These are phyloP conservation scores for Champsocephalus esox DNA, from an alignment of 2,797 vertebrate genomes.

Conservation along the genomic window DNA sequence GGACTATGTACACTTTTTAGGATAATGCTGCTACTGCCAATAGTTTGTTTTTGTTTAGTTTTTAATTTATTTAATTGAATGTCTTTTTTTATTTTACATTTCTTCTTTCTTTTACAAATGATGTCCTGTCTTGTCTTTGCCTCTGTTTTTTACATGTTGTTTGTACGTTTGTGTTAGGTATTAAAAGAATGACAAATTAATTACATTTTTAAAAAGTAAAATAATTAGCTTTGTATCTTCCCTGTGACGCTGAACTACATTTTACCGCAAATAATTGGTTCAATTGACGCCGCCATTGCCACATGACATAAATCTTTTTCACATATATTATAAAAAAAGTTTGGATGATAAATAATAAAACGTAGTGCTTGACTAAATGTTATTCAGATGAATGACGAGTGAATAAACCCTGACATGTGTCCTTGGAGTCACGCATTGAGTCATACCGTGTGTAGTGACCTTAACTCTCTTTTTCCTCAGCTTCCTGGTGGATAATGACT, in stretches of 20 bases:
- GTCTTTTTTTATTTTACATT: too few species aligned
- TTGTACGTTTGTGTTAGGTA: too few species aligned
- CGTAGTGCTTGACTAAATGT: neutral
- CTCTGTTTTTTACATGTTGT: too few species aligned
- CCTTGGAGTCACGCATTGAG: neutral
- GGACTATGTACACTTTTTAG: too few species aligned
- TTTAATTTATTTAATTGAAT: too few species aligned
- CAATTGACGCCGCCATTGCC: neutral
- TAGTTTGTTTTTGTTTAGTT: too few species aligned
- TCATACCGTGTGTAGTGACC: conserved; percentile 8
- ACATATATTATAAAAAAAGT: neutral
- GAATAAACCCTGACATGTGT: neutral
- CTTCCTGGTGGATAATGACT: conserved; percentile 97
- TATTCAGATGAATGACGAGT: conserved; percentile 1
- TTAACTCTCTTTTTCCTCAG: conserved; percentile 74
- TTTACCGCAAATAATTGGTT: neutral
- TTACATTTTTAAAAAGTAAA: neutral
- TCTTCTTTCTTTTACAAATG: too few species aligned
- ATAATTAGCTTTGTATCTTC: neutral
- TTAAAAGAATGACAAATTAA: too few species aligned
- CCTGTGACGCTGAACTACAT: neutral
- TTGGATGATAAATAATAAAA: conserved; percentile 3
- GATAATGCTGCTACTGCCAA: too few species aligned
- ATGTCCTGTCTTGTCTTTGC: too few species aligned
- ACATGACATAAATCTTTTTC: neutral